A percentile compares a stretch with the other conserved stretches of the same genome.
These are phyloP conservation scores for Malurus splendens DNA, from an alignment of 2,797 vertebrate species.

Conservation along the genomic window DNA sequence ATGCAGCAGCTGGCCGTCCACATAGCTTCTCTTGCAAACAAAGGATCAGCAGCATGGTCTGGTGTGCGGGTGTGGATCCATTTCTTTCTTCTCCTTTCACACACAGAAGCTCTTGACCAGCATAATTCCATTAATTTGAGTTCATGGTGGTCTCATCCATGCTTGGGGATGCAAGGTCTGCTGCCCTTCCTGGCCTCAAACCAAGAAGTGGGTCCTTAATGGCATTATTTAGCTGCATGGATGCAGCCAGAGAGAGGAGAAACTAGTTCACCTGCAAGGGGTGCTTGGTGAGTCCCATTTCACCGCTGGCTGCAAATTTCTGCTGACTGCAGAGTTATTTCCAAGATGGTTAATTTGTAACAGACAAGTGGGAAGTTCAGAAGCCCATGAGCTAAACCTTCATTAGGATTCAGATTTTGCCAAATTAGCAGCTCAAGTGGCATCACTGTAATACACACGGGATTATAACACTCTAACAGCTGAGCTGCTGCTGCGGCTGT, in stretches of 20 bases:
- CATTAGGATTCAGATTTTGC: neutral
- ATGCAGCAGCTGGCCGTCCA: rapidly evolving
- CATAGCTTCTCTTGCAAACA: rapidly evolving
- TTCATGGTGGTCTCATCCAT: neutral
- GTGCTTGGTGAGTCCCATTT: neutral
- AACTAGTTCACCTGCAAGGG: neutral
- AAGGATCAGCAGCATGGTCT: neutral
- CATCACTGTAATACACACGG: rapidly evolving
- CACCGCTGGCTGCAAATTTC: neutral
- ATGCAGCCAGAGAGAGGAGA: neutral
- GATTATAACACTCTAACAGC: neutral
- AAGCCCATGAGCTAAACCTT: neutral
- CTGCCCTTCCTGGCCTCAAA: neutral
- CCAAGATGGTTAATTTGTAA: neutral
- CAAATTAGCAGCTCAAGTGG: neutral
- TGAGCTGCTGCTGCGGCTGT: neutral
- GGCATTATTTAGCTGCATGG: neutral
- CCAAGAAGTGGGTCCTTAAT: rapidly evolving
- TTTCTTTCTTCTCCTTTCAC: neutral
- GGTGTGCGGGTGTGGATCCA: rapidly evolving
- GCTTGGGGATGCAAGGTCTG: neutral
- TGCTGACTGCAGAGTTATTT: rapidly evolving
- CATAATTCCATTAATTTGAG: neutral
- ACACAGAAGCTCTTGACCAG: neutral
- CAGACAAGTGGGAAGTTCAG: neutral